Evolutionary conservation across 1,140 invertebrate genomes (phyloP).

Genomic region (Meteorus sp.): DNA sequence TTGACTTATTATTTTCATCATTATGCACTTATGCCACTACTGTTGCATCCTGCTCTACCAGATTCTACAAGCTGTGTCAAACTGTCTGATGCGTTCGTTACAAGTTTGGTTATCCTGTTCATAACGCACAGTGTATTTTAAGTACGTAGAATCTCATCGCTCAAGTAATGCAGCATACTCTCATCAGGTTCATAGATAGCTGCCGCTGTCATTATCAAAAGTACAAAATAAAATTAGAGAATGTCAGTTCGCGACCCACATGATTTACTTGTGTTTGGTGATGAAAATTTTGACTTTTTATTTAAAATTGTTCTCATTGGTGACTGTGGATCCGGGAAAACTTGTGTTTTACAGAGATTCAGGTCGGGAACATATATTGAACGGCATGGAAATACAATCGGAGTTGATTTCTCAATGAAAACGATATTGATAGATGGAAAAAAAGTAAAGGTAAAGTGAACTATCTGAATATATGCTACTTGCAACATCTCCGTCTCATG

Average conservation of each 20-base stretch:
- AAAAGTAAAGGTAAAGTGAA: conserved; percentile 78
- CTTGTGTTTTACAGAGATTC: conserved; percentile 87
- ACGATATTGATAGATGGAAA: conserved; percentile 90
- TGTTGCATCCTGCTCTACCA: too few relatives aligned
- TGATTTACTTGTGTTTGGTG: conserved; percentile 63
- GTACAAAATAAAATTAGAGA: conserved; percentile 13
- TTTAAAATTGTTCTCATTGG: conserved; percentile 85
- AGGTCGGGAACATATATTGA: conserved; percentile 92
- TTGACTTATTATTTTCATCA: too few relatives aligned
- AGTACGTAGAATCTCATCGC: too few relatives aligned
- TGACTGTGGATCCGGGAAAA: conserved; percentile 83
- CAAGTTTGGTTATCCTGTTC: too few relatives aligned
- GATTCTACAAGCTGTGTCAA: too few relatives aligned
- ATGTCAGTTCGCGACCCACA: conserved; percentile 63
- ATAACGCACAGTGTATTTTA: too few relatives aligned
- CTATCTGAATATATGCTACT: conserved; percentile 19
- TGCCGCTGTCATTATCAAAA: too few relatives aligned
- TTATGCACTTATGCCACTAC: too few relatives aligned
- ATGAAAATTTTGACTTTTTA: conserved; percentile 77
- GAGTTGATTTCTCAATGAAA: conserved; percentile 97
- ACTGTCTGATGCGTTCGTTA: too few relatives aligned
- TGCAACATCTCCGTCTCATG: not conserved
- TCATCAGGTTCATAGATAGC: too few relatives aligned
- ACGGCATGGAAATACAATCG: conserved; percentile 91
- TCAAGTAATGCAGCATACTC: too few relatives aligned